phyloP scores from a whole-genome alignment of 2,113 vertebrate genomes.

The Brienomyrus longianalis region DNA sequence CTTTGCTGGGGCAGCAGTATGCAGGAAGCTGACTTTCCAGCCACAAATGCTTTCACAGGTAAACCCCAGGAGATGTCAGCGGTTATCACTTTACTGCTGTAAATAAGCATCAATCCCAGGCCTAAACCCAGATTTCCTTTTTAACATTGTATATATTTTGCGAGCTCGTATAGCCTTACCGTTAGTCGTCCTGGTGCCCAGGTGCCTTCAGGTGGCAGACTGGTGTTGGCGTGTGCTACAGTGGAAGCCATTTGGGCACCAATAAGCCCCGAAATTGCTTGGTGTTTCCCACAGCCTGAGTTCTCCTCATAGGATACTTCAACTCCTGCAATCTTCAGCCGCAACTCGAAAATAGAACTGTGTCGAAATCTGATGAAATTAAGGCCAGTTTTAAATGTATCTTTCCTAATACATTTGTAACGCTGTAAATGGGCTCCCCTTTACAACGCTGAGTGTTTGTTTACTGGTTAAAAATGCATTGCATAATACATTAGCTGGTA shows the following conservation, averaged over 20 bases:
- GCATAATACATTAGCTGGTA: constrained; percentile 15
- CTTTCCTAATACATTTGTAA: background rate
- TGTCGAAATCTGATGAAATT: background rate
- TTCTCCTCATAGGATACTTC: background rate
- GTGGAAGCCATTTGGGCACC: background rate
- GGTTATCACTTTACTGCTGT: background rate
- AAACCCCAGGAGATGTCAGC: constrained; percentile 32
- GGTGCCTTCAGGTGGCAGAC: background rate
- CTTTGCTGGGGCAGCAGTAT: constrained; percentile 80
- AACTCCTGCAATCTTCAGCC: background rate
- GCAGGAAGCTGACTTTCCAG: constrained; percentile 93
- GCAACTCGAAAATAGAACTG: background rate
- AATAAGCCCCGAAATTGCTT: background rate
- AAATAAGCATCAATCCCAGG: background rate
- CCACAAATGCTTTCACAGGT: constrained; percentile 96
- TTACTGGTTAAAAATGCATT: constrained; percentile 11
- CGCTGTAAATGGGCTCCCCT: background rate
- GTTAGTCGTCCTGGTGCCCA: background rate
- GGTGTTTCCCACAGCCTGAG: background rate
- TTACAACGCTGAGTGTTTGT: background rate
- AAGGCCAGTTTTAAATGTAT: background rate
- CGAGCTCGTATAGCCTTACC: background rate
- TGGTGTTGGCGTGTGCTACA: background rate
- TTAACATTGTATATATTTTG: background rate
- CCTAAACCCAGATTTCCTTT: background rate